Base-by-base conservation (phyloP, 2,797 vertebrate genomes). In the Sorex maritimensis region DNA sequence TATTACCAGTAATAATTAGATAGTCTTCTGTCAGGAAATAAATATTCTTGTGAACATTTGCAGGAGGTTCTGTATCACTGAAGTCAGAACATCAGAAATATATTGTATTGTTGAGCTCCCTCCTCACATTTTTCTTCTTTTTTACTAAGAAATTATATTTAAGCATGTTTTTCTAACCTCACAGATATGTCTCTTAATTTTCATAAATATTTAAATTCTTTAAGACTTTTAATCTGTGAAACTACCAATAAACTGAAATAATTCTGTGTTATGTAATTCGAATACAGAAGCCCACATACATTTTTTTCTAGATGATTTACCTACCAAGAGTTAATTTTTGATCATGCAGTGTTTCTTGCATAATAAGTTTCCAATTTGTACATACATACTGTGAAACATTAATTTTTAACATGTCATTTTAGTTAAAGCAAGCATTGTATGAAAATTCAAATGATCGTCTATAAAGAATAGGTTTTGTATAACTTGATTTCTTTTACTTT, bases 281-380 rank as follows among this genome's bases (percentile, higher is more conserved):
- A 89, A 86, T 91, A 75, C 41, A 96, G 79, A 95, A 10, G 46
- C 81, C 38, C 55, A 78, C 46, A 80, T 30, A 69, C 14, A 15
- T 73, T 93, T 94, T 78, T n/a, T 3, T 55, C 67, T 58, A 44
- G 5, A 44, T 90, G 61, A 58, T 88, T 86, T 87, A 46, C 14
- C 17, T 13, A 79, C 24, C 12, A 94, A 77, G 49, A 86, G 63
- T 95, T 96, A 83, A 93, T 73, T 94, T 92, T 86, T 92, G 65
- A 75, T 92, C 82, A 65, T 24, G 23, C 30, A 69, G 23, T 91
- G n/a, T 77, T 91, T 85, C 7, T 30, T 73, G 10, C 61, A 73
- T 83, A 86, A 19, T 91, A 81, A 71, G 71, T 55, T 69, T 79
- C 26, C 72, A 24, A 74, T 90, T 92, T 92, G 28, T 49, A 65